These are phyloP conservation scores for Scolopax mira DNA, from an alignment of 2,113 vertebrate genomes.

Conservation along the genomic window DNA sequence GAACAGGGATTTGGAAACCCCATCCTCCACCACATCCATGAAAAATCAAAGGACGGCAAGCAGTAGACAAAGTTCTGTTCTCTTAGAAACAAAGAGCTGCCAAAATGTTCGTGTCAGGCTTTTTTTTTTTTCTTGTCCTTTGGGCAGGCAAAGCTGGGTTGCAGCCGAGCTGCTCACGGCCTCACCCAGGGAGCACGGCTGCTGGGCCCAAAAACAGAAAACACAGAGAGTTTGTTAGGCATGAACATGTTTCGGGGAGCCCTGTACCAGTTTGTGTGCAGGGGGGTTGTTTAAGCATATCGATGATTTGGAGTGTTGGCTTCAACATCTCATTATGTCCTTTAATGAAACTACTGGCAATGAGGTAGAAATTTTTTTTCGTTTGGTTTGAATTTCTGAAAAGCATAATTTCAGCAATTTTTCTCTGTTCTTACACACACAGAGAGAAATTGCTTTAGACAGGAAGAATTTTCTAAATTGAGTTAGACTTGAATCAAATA, in stretches of 20 bases:
- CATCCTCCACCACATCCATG: not conserved
- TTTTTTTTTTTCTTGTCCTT: not conserved
- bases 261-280: not conserved
- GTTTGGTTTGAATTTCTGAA: constrained; percentile 48
- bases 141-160: not conserved
- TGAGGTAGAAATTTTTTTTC: not conserved
- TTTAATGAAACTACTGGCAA: constrained; percentile 18
- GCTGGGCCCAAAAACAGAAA: not conserved
- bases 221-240: not conserved
- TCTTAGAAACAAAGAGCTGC: not conserved
- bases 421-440: constrained; percentile 17
- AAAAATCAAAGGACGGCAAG: constrained; percentile 9
- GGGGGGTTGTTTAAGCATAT: not conserved
- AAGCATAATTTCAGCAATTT: constrained; percentile 57
- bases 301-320: not conserved
- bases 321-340: not conserved
- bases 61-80: not conserved
- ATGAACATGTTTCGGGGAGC: not conserved
- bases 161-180: not conserved
- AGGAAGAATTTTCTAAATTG: constrained; percentile 65
- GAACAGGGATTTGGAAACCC: not conserved
- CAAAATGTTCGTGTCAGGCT: not conserved
- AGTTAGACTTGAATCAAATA: constrained; percentile 68
- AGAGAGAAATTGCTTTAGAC: constrained; percentile 38
- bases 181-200: not conserved